A percentile compares a stretch with the other conserved stretches of the same genome.
These are phyloP conservation scores for Virgularia gustaviana DNA, from an alignment of 92 coral and sea anemone species.

Conservation along the genomic window DNA sequence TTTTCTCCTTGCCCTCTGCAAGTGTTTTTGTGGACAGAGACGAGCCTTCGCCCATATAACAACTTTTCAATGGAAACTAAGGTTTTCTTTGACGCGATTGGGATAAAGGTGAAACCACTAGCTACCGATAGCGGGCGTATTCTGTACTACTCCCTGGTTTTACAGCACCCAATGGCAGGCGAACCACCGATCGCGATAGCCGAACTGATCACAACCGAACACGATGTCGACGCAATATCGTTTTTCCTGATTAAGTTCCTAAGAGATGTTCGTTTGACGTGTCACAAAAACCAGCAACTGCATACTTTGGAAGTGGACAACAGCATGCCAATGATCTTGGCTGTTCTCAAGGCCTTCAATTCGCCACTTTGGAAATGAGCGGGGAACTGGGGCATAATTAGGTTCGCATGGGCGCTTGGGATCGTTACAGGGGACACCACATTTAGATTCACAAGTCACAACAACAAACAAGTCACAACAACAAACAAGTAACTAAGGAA, in stretches of 20 bases:
- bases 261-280: neutral
- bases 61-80: slow-evolving; percentile 14
- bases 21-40: slow-evolving; percentile 42
- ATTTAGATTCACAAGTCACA: too few relatives aligned
- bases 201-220: neutral
- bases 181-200: neutral
- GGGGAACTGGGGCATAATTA: too few relatives aligned
- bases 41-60: slow-evolving; percentile 43
- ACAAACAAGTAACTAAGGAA: too few relatives aligned
- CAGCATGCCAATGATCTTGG: neutral
- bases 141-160: neutral
- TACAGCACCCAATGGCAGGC: neutral
- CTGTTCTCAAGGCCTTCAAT: neutral
- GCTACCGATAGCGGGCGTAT: neutral
- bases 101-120: neutral
- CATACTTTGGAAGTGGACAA: neutral
- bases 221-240: neutral
- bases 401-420: too few relatives aligned
- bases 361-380: too few relatives aligned
- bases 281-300: neutral
- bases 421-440: too few relatives aligned
- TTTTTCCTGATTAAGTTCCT: neutral
- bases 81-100: slow-evolving; percentile 24
- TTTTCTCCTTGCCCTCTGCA: slow-evolving; percentile 19
- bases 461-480: too few relatives aligned